Percentiles rank a stretch among this genome's conserved stretches.
phyloP scores from a whole-genome alignment of 1,140 invertebrate species.

The Lineus longissimus region DNA sequence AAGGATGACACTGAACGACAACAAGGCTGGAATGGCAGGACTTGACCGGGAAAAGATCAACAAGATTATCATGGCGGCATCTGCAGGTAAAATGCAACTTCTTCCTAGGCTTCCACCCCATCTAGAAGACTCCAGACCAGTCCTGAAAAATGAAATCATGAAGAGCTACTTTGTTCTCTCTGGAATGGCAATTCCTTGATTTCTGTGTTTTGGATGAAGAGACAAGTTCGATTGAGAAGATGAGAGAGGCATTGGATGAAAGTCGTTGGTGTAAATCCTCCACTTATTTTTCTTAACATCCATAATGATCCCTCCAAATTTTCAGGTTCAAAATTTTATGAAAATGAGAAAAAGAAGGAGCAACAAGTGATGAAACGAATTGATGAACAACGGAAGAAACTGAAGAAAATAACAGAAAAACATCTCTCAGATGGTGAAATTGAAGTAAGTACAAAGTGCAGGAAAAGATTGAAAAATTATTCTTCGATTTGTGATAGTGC shows the following conservation, averaged over 20 bases:
- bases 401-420: conserved; percentile 41
- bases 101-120: no score
- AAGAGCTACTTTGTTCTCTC: no score
- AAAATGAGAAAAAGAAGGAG: conserved; percentile 57
- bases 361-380: conserved; percentile 51
- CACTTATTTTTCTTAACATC: no score
- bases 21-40: conserved; percentile 62
- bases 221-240: not conserved
- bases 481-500: no score
- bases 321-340: conserved; percentile 60
- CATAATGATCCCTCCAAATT: no score
- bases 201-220: not conserved
- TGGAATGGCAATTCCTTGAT: not conserved
- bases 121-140: no score
- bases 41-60: conserved; percentile 62
- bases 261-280: no score
- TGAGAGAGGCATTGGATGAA: not conserved
- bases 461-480: no score
- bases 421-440: conserved; percentile 43
- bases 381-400: conserved; percentile 44
- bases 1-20: conserved; percentile 53
- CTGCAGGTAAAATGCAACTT: conserved; percentile 58
- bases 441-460: conserved; percentile 38
- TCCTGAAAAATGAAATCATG: no score
- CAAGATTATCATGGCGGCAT: conserved; percentile 60